Evolutionary conservation across 2,888 invertebrate species (phyloP).

Genomic region (Podabrus alpinus): DNA sequence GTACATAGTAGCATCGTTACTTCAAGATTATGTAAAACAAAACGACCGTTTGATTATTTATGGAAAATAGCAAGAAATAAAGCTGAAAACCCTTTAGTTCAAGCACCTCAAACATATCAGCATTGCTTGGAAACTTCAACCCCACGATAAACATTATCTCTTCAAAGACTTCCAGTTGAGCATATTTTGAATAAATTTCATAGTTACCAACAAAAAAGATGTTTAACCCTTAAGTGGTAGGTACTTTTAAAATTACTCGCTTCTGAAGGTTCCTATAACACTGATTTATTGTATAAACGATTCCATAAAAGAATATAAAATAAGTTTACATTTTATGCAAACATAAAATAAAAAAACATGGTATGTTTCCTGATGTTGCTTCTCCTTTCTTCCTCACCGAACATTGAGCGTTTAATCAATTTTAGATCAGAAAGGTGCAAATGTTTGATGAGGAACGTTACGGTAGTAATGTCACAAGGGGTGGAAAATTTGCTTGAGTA

Average conservation of each 20-base stretch:
- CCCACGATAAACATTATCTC: neutral
- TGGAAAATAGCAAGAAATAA: neutral
- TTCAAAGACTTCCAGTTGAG: neutral
- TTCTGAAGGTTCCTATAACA: neutral
- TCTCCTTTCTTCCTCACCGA: conserved; percentile 6
- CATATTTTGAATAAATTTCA: neutral
- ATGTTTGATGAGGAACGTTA: conserved; percentile 22
- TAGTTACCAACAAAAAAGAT: neutral
- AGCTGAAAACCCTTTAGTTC: neutral
- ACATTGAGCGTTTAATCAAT: conserved; percentile 20
- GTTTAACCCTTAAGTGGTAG: neutral
- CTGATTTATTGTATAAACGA: neutral
- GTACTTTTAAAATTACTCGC: neutral
- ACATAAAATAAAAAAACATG: neutral
- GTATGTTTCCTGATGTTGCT: neutral
- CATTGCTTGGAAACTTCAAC: neutral
- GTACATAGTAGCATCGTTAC: neutral
- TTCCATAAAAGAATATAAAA: neutral
- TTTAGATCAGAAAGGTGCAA: conserved; percentile 9
- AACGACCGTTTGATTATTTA: neutral
- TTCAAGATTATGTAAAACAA: neutral
- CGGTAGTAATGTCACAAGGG: conserved; percentile 9
- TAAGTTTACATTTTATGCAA: neutral
- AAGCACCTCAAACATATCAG: neutral
- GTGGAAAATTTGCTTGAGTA: conserved; percentile 5